Base-by-base conservation (phyloP, 2,113 vertebrate species). In the Parus major region DNA sequence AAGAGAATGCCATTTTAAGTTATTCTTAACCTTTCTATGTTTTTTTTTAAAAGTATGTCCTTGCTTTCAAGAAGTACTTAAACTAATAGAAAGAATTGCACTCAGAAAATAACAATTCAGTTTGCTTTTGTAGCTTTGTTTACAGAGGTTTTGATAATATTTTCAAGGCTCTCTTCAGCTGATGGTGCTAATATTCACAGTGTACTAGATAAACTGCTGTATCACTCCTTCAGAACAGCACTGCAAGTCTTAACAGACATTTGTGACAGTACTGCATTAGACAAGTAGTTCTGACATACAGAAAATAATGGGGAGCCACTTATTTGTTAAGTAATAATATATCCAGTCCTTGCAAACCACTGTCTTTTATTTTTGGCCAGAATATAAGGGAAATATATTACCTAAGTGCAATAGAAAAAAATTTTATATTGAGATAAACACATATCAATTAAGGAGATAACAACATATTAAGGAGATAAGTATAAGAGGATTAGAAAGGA, bases 101-200 rank as follows among this genome's bases (percentile, higher is more conserved):
- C 59, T 91, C 12, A 77, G 56, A 90, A 83, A 50, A 36, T 12
- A 50, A 7, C 4, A 46, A 35, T 71, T 90, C 36, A 29, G 1
- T 71, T 88, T 90, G 35, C 36, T 56, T 79, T 91, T 82, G 3
- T 75, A 31, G 55, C 25, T 82, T 87, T 84, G 15, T 71, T 95
- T 84, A 77, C 25, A 68, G 65, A 57, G 5, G 7, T 72, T 86
- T 78, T 87, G 36, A 46, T 47, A 57, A 29, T 85, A 82, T 72
- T 84, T 92, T 91, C 59, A 70, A 82, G 83, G 11, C 33, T 95
- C 65, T 84, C 41, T 87, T 95, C 78, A 90, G 75, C 83, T 82
- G 56, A 79, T 77, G 76, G 64, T 63, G 57, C 33, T 79, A 92
- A 59, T 77, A 24, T 60, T 82, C 77, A 60, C 4, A 59, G 7